These are phyloP conservation scores for Trogon surrucura DNA, from an alignment of 2,113 vertebrate genomes.

Conservation along the genomic window DNA sequence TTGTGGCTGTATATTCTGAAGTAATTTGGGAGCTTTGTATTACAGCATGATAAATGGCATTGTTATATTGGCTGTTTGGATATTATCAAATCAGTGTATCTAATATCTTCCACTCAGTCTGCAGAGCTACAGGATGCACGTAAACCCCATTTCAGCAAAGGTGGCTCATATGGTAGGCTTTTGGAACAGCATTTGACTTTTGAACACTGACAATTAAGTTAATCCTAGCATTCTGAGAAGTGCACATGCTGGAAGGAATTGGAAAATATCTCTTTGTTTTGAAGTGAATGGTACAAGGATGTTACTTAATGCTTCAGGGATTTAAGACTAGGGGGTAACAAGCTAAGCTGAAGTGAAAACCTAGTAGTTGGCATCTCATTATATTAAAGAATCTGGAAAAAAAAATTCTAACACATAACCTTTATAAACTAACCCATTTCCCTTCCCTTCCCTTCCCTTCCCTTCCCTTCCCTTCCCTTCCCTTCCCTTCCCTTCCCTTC, in stretches of 20 bases:
- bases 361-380: background rate
- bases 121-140: background rate
- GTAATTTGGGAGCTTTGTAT: background rate
- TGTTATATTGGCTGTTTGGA: background rate
- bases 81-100: background rate
- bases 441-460: no score
- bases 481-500: no score
- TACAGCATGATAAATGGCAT: background rate
- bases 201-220: background rate
- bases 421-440: background rate
- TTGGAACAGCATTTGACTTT: slow-evolving; percentile 5
- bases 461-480: no score
- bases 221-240: background rate
- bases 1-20: background rate
- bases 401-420: background rate
- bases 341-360: background rate
- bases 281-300: background rate
- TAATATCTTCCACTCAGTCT: background rate
- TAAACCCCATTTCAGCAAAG: background rate
- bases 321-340: background rate
- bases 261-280: background rate
- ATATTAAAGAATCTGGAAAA: background rate
- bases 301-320: background rate
- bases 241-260: background rate
- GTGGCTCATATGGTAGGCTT: background rate